Conservation (phyloP, 2,797 vertebrate genomes). For the Sebastes ruberrimus region DNA sequence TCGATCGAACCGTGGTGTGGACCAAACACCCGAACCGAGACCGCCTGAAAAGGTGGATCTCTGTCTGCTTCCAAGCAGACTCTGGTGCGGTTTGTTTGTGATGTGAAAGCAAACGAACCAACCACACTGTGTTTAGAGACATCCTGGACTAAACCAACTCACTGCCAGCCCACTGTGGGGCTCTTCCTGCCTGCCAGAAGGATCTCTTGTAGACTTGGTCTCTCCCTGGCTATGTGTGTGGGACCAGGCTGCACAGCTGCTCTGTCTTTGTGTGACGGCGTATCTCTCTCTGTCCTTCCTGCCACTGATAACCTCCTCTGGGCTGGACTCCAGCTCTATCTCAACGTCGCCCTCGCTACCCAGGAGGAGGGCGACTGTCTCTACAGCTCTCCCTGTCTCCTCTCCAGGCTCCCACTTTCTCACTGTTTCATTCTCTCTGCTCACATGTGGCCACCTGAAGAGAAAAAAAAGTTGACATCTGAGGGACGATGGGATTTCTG, state of each 20-base stretch:
- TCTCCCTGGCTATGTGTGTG: constrained; percentile 7
- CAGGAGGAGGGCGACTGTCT: constrained; percentile 55
- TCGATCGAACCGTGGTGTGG: neutral
- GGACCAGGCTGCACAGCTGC: neutral
- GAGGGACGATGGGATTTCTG: neutral
- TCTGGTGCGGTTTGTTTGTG: no score
- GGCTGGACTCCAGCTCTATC: constrained; percentile 84
- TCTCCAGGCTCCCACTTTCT: constrained; percentile 10
- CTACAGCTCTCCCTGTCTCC: constrained; percentile 35
- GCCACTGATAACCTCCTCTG: constrained; percentile 70
- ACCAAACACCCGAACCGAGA: no score
- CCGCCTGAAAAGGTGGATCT: no score
- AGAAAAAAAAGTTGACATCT: neutral
- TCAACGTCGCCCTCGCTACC: constrained; percentile 84
- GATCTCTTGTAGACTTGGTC: constrained; percentile 17
- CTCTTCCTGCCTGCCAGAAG: constrained; percentile 73
- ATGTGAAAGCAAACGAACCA: no score
- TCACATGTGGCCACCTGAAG: constrained; percentile 28
- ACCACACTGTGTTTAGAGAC: neutral
- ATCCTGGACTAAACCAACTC: constrained; percentile 36
- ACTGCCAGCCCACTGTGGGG: constrained; percentile 70
- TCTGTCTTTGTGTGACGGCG: neutral
- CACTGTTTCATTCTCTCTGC: neutral
- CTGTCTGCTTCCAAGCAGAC: no score
- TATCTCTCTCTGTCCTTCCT: neutral